Conservation (phyloP, 2,797 vertebrate species). For the Gymnothorax javanicus region DNA sequence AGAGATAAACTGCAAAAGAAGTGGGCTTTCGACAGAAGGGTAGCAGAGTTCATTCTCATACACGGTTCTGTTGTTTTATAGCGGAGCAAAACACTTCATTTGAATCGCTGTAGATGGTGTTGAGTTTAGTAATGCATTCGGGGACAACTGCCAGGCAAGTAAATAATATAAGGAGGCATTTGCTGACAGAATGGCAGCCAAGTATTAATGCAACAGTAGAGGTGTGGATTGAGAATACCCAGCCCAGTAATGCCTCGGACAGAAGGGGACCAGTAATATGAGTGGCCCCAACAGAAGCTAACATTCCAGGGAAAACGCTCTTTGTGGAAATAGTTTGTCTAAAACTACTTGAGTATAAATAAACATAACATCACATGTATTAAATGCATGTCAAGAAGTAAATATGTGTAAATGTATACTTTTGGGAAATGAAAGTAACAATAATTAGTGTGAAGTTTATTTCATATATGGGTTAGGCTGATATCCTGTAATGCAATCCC, state of each 20-base stretch:
- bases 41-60: neutral
- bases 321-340: neutral
- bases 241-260: neutral
- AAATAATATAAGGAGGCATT: neutral
- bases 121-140: neutral
- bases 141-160: neutral
- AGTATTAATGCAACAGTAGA: neutral
- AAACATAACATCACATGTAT: no score
- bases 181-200: neutral
- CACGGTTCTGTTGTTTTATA: neutral
- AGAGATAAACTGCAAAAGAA: neutral
- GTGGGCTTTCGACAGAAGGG: neutral
- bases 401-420: no score
- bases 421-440: no score
- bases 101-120: neutral
- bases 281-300: neutral
- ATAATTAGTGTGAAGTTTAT: no score
- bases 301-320: neutral
- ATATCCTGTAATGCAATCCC: neutral
- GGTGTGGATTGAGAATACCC: neutral
- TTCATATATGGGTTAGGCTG: neutral
- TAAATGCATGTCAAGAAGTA: no score
- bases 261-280: neutral
- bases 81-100: neutral
- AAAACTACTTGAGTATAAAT: neutral